A percentile compares a stretch with the other conserved stretches of the same genome.
phyloP scores from a whole-genome alignment of 2,797 vertebrate genomes.

The Sciurus carolinensis region DNA sequence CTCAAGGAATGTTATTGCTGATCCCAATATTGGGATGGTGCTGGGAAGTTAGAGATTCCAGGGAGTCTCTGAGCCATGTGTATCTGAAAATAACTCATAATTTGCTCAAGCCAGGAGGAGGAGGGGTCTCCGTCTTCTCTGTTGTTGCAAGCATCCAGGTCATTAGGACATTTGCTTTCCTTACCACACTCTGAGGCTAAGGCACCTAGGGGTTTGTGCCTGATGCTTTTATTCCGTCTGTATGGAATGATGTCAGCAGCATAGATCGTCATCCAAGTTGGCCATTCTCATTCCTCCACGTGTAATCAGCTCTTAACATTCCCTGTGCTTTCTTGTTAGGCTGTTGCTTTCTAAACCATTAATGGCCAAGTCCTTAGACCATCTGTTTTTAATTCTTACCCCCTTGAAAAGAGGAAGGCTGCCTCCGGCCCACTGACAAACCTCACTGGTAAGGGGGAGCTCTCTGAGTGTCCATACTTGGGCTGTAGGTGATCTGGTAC shows the following conservation, averaged over 20 bases:
- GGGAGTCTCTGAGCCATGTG: not conserved
- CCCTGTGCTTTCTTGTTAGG: not conserved
- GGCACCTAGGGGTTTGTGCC: rapidly evolving
- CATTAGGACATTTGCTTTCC: not conserved
- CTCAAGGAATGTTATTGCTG: not conserved
- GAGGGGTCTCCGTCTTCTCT: no score
- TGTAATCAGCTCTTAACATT: not conserved
- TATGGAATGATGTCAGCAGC: not conserved
- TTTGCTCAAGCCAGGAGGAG: not conserved
- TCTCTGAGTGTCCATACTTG: not conserved
- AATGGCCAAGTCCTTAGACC: not conserved
- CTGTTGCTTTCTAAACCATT: not conserved
- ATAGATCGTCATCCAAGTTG: not conserved
- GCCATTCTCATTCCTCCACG: not conserved
- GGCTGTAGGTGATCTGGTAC: not conserved
- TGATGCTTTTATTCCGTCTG: not conserved
- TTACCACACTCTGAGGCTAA: not conserved
- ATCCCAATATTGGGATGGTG: rapidly evolving
- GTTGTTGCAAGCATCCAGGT: not conserved
- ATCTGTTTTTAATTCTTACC: not conserved
- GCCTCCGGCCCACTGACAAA: not conserved
- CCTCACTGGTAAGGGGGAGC: rapidly evolving
- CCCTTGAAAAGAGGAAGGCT: not conserved
- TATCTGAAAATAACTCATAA: not conserved
- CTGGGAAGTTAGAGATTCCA: not conserved